These are phyloP conservation scores for Taeniopygia guttata DNA, from an alignment of 2,797 vertebrate species.

Conservation along the genomic window DNA sequence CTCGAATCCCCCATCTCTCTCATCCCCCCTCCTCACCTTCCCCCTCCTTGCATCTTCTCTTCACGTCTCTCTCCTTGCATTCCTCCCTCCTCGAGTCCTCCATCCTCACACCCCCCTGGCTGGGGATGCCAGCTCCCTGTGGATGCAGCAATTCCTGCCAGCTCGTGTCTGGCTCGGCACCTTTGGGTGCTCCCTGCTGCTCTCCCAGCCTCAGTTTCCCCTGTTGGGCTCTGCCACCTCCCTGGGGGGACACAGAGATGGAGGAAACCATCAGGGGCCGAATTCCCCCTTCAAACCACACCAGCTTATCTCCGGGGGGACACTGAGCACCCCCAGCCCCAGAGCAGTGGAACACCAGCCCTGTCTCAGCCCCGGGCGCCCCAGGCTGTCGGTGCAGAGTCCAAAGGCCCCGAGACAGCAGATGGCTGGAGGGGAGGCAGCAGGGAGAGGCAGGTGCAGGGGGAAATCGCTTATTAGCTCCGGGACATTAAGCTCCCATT, in stretches of 20 bases:
- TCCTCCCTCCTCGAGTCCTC: background rate
- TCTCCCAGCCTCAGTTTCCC: background rate
- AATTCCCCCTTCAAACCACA: background rate
- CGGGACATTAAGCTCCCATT: conserved; percentile 54
- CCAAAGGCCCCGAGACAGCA: conserved; percentile 42
- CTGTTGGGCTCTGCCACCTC: background rate
- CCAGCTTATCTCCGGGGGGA: background rate
- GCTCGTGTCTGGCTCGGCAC: background rate
- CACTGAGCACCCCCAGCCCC: background rate
- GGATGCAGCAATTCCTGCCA: background rate
- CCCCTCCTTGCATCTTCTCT: background rate
- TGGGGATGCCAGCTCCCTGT: background rate
- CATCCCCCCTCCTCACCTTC: background rate
- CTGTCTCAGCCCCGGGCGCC: accelerated
- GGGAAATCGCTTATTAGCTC: conserved; percentile 53
- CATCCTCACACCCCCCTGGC: background rate
- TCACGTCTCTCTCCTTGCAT: background rate
- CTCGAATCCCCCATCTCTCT: background rate
- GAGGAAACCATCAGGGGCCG: background rate
- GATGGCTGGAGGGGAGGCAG: conserved; percentile 50
- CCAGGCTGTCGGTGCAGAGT: background rate
- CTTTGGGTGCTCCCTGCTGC: background rate
- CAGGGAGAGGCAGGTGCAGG: conserved; percentile 61
- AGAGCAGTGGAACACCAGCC: background rate
- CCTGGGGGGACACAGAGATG: no score